Conservation (phyloP, 1,140 invertebrate species). For the Rhysida immarginata region DNA sequence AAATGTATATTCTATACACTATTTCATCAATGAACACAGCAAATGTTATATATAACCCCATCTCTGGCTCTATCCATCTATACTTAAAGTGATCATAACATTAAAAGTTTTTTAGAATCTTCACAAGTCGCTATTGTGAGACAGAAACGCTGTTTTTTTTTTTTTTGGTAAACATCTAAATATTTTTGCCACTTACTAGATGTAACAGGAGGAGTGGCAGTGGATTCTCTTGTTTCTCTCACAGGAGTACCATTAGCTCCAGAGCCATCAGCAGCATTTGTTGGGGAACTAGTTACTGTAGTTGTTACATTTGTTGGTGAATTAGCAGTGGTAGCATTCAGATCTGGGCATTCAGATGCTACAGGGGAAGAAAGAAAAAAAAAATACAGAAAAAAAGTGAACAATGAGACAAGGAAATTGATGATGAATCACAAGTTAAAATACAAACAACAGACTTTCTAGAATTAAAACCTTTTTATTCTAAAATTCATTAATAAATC, state of each 20-base stretch:
- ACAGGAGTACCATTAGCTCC: background rate
- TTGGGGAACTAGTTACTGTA: background rate
- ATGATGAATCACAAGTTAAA: background rate
- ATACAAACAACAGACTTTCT: too few species aligned
- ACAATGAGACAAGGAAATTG: background rate
- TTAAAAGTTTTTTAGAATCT: too few species aligned
- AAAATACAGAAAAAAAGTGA: background rate
- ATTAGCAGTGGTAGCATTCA: constrained; percentile 35
- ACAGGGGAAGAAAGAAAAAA: background rate
- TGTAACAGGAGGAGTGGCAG: constrained; percentile 12
- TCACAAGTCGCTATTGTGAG: too few species aligned
- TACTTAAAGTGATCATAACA: too few species aligned
- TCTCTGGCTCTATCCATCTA: too few species aligned
- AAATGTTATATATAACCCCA: too few species aligned
- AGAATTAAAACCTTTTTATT: too few species aligned
- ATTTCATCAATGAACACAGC: too few species aligned
- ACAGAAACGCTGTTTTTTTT: too few species aligned
- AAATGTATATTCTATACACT: too few species aligned
- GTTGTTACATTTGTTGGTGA: constrained; percentile 34
- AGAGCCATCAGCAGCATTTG: background rate
- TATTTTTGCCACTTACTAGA: too few species aligned
- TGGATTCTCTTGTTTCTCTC: constrained; percentile 11
- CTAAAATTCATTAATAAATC: background rate
- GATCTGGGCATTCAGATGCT: constrained; percentile 24
- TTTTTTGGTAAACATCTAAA: too few species aligned